Conservation (phyloP, 1,140 invertebrate genomes). For the Nasonia longicornis region DNA sequence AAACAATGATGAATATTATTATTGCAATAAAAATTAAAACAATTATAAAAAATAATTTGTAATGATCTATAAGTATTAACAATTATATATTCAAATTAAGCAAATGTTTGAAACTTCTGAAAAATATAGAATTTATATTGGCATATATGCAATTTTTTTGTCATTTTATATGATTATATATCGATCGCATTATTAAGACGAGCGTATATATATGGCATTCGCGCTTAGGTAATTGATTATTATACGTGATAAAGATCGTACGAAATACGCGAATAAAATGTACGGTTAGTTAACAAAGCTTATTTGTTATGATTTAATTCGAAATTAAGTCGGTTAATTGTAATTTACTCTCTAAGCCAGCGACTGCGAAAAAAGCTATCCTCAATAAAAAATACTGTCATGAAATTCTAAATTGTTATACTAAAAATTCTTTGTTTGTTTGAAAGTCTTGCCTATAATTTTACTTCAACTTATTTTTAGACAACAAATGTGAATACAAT, state of each 20-base stretch:
- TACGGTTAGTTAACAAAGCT: not conserved
- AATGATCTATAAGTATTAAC: not conserved
- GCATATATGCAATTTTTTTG: not conserved
- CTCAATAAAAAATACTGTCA: slow-evolving; percentile 3
- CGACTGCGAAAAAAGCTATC: slow-evolving; percentile 14
- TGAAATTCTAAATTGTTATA: not conserved
- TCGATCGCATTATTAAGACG: too few species aligned
- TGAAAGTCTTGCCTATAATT: not conserved
- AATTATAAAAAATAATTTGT: not conserved
- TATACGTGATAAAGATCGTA: slow-evolving; percentile 23
- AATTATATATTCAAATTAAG: not conserved
- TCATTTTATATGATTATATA: not conserved
- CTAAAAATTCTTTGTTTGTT: not conserved
- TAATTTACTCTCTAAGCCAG: not conserved
- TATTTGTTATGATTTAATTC: not conserved
- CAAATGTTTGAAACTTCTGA: not conserved
- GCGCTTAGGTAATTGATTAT: slow-evolving; percentile 10
- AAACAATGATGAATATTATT: not conserved
- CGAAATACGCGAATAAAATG: slow-evolving; percentile 8
- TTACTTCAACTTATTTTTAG: not conserved
- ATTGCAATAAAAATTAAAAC: too few species aligned
- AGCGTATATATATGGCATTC: not conserved
- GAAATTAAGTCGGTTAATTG: not conserved
- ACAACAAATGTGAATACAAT: not conserved
- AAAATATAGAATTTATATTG: not conserved